Conservation (phyloP, 2,888 invertebrate genomes). For the Plebejus argus region DNA sequence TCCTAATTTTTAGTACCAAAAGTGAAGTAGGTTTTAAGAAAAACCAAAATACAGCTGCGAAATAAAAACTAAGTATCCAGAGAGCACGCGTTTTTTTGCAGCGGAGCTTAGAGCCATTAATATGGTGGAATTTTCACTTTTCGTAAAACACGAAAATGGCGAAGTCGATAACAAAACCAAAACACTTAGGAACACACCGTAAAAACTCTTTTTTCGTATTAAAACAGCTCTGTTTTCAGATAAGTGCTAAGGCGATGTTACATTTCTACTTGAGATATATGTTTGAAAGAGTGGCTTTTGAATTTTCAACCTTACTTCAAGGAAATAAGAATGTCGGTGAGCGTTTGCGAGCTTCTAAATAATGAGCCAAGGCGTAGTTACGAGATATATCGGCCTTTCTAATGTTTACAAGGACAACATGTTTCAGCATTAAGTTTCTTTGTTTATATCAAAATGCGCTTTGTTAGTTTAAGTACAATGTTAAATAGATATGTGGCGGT, state of each 20-base stretch:
- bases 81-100: neutral
- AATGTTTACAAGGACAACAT: slow-evolving; percentile 31
- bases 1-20: neutral
- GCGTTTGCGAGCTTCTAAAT: slow-evolving; percentile 8
- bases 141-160: slow-evolving; percentile 9
- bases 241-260: slow-evolving; percentile 43
- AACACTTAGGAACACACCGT: slow-evolving; percentile 35
- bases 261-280: slow-evolving; percentile 38
- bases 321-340: neutral
- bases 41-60: neutral
- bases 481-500: too few relatives aligned
- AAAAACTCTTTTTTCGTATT: slow-evolving; percentile 42
- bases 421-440: neutral
- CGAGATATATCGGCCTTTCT: slow-evolving; percentile 31
- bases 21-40: neutral
- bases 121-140: slow-evolving; percentile 4
- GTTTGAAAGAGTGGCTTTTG: neutral
- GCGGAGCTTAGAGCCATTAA: neutral
- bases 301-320: slow-evolving; percentile 19
- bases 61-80: neutral
- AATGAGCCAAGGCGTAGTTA: slow-evolving; percentile 33
- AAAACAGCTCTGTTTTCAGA: slow-evolving; percentile 45
- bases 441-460: neutral
- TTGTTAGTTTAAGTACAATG: neutral
- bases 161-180: slow-evolving; percentile 36